Percentiles rank a stretch among this genome's conserved stretches.
phyloP scores from a whole-genome alignment of 2,113 vertebrate species.

The Isurus oxyrinchus region DNA sequence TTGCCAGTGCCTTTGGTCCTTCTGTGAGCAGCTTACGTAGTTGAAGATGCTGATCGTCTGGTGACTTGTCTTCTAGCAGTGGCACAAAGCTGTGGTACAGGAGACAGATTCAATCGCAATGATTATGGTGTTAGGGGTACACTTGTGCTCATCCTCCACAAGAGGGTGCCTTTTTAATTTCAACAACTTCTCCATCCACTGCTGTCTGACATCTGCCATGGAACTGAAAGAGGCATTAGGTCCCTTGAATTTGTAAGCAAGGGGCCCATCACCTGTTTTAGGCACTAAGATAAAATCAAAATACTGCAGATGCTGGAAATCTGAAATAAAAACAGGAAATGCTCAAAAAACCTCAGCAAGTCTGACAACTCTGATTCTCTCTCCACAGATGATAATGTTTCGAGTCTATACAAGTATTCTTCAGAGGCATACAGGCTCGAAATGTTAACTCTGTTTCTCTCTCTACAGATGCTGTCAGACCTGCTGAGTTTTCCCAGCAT shows the following conservation, averaged over 20 bases:
- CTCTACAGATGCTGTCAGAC: too few relatives aligned
- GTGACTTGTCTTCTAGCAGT: background rate
- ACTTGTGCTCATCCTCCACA: background rate
- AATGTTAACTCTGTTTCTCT: too few relatives aligned
- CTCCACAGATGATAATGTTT: too few relatives aligned
- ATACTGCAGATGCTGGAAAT: too few relatives aligned
- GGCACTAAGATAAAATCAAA: too few relatives aligned
- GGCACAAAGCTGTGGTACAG: background rate
- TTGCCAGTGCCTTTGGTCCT: background rate
- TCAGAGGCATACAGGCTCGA: too few relatives aligned
- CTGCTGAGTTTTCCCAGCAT: too few relatives aligned
- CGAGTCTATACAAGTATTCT: too few relatives aligned
- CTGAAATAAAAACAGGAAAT: too few relatives aligned
- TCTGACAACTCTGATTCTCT: too few relatives aligned
- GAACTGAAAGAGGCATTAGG: background rate
- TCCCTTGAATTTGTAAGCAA: background rate
- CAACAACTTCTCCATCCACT: background rate
- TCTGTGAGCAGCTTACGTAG: background rate
- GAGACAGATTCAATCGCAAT: background rate
- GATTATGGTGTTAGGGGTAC: background rate
- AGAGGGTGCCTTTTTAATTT: too few relatives aligned
- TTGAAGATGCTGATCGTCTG: background rate
- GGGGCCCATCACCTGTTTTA: background rate
- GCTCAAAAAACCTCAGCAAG: too few relatives aligned
- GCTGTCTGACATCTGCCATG: background rate